phyloP scores from a whole-genome alignment of 2,797 vertebrate species.

The Otolemur crassicaudatus region DNA sequence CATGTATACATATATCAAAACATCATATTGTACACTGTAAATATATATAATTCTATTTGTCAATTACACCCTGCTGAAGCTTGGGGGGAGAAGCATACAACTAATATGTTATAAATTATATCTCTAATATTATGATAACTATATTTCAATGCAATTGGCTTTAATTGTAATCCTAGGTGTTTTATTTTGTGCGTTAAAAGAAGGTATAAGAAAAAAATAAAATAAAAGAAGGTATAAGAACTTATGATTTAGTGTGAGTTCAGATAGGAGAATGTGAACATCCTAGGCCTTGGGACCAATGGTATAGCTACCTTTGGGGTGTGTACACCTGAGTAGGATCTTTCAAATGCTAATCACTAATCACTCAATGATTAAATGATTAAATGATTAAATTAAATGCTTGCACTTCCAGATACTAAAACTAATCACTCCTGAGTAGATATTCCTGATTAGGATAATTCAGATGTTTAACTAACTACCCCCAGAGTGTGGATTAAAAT shows the following conservation, averaged over 20 bases:
- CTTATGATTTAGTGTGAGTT: neutral
- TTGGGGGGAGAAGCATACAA: neutral
- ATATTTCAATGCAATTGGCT: neutral
- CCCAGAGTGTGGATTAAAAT: neutral
- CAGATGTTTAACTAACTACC: neutral
- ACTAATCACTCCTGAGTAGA: neutral
- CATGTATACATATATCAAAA: neutral
- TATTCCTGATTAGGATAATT: slow-evolving; percentile 38
- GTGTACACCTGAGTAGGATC: neutral
- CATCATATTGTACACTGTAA: neutral
- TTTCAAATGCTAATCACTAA: slow-evolving; percentile 22
- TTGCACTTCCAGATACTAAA: neutral
- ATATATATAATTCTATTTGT: neutral
- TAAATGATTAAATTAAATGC: neutral
- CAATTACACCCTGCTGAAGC: neutral
- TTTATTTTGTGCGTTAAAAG: slow-evolving; percentile 50
- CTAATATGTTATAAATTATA: slow-evolving; percentile 14
- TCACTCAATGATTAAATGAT: neutral
- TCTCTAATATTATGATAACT: slow-evolving; percentile 45
- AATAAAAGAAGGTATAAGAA: slow-evolving; percentile 33
- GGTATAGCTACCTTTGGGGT: neutral
- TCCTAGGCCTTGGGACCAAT: neutral
- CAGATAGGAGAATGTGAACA: slow-evolving; percentile 15
- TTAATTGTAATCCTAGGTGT: slow-evolving; percentile 27
- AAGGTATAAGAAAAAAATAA: slow-evolving; percentile 14